phyloP scores from a whole-genome alignment of 2,888 invertebrate genomes.

The Coremacera marginata region DNA sequence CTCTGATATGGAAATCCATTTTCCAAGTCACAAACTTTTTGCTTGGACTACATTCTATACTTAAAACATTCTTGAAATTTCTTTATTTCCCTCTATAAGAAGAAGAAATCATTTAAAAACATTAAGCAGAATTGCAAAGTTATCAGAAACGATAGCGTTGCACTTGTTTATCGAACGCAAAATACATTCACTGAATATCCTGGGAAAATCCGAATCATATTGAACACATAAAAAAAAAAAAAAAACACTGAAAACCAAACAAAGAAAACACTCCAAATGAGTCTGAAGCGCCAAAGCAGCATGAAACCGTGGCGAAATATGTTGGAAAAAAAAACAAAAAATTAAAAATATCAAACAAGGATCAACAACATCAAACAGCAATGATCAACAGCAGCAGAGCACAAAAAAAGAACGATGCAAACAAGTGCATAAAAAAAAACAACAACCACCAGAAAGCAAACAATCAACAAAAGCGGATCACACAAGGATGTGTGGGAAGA shows the following conservation, averaged over 20 bases:
- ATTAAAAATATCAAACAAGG: not conserved
- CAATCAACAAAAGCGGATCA: not conserved
- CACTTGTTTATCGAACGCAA: not conserved
- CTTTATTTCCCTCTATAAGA: too few relatives aligned
- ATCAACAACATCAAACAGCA: not conserved
- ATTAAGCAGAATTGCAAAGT: not conserved
- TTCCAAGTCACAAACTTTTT: too few relatives aligned
- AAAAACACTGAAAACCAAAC: not conserved
- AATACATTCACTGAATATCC: too few relatives aligned
- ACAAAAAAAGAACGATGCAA: not conserved
- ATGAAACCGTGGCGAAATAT: constrained; percentile 17
- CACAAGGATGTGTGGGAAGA: constrained; percentile 29
- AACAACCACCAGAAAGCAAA: too few relatives aligned
- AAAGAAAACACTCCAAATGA: constrained; percentile 12
- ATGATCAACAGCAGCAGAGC: not conserved
- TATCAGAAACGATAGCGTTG: not conserved
- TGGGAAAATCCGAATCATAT: too few relatives aligned
- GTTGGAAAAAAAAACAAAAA: not conserved
- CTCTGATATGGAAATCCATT: too few relatives aligned
- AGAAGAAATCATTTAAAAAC: not conserved
- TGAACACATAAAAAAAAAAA: not conserved
- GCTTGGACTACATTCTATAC: too few relatives aligned
- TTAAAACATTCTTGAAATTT: too few relatives aligned
- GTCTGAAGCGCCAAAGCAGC: constrained; percentile 8
- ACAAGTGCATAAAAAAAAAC: constrained; percentile 7